A percentile compares a stretch with the other conserved stretches of the same genome.
These are phyloP conservation scores for Cynopterus brachyotis DNA, from an alignment of 2,113 vertebrate species.

Conservation along the genomic window DNA sequence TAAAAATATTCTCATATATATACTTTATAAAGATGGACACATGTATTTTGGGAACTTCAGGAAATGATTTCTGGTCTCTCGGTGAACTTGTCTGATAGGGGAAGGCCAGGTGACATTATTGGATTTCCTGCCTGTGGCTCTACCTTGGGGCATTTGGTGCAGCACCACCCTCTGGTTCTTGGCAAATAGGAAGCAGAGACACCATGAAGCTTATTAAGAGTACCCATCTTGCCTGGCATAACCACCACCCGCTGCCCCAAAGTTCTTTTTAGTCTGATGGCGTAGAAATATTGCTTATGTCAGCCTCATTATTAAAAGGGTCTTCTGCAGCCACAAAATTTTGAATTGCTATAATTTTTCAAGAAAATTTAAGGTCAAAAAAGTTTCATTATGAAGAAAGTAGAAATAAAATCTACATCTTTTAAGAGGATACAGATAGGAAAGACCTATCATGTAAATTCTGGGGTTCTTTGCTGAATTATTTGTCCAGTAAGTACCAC, in stretches of 20 bases:
- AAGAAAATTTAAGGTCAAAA: neutral
- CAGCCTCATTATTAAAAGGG: neutral
- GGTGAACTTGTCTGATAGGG: neutral
- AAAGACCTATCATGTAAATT: neutral
- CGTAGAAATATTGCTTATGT: neutral
- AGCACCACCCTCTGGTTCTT: neutral
- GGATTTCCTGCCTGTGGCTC: neutral
- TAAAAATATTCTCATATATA: neutral
- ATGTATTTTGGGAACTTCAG: neutral
- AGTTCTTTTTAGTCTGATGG: neutral
- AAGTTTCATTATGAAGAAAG: neutral
- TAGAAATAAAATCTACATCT: neutral
- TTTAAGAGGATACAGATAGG: neutral
- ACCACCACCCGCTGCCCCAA: neutral
- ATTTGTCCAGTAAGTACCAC: neutral
- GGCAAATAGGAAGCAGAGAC: neutral
- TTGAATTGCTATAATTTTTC: neutral
- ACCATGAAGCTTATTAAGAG: neutral
- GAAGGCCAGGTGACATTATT: neutral
- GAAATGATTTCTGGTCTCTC: neutral
- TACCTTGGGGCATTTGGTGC: neutral
- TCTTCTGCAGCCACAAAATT: neutral
- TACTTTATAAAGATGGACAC: neutral
- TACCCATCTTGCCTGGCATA: neutral
- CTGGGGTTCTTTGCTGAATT: neutral